Conservation (phyloP, 2,797 vertebrate species). For the Lophura swinhoii region DNA sequence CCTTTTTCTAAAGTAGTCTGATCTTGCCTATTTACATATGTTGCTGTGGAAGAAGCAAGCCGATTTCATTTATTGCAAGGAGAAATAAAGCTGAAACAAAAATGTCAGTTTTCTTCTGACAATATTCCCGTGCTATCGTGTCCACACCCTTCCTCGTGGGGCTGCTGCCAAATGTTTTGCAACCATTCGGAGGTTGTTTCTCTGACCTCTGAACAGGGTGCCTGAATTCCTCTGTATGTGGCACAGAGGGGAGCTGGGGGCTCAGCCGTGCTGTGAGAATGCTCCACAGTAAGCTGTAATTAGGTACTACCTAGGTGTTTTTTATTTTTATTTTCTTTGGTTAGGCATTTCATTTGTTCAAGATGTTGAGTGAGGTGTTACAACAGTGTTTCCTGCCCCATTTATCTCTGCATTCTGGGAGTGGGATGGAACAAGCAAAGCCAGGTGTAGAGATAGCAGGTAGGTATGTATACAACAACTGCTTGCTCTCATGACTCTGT, state of each 20-base stretch:
- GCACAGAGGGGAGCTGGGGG: fast-evolving
- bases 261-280: fast-evolving
- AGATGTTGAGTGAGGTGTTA: neutral
- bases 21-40: neutral
- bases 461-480: neutral
- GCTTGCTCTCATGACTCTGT: neutral
- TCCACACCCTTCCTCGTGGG: conserved; percentile 10
- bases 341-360: fast-evolving
- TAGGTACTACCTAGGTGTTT: neutral
- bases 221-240: neutral
- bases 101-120: neutral
- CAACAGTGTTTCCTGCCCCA: neutral
- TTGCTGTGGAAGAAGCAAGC: neutral
- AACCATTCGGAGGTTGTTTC: neutral
- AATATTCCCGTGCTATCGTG: neutral
- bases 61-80: neutral
- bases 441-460: neutral
- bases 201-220: neutral
- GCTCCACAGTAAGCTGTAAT: neutral
- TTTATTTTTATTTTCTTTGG: neutral
- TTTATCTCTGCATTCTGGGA: neutral
- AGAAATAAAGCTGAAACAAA: conserved; percentile 1
- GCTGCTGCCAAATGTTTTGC: conserved; percentile 7
- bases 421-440: neutral
- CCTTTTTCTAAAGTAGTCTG: neutral